phyloP scores from a whole-genome alignment of 2,888 invertebrate genomes.

The Sclerodermus sp. region DNA sequence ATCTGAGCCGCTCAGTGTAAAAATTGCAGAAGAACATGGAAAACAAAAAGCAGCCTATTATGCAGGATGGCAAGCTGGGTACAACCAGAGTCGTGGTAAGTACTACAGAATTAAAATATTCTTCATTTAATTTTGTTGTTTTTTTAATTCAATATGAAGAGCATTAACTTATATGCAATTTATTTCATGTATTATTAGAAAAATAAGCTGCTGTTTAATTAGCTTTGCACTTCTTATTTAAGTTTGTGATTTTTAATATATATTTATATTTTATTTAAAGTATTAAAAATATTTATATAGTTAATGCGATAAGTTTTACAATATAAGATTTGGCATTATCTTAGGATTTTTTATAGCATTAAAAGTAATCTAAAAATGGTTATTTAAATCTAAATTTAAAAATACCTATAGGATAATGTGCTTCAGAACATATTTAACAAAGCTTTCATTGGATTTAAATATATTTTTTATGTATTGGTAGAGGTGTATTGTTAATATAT shows the following conservation, averaged over 20 bases:
- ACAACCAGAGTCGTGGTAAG: slow-evolving; percentile 64
- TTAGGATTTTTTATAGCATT: too few species aligned
- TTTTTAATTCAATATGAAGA: not conserved
- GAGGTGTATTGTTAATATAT: too few species aligned
- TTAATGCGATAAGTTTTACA: too few species aligned
- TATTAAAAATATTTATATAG: too few species aligned
- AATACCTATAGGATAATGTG: too few species aligned
- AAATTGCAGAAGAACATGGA: slow-evolving; percentile 84
- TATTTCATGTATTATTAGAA: not conserved
- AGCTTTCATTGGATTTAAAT: too few species aligned
- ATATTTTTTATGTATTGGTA: too few species aligned
- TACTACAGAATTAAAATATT: slow-evolving; percentile 13
- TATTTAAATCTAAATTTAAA: too few species aligned
- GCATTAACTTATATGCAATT: not conserved
- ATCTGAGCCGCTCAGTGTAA: slow-evolving; percentile 80
- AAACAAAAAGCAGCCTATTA: slow-evolving; percentile 78
- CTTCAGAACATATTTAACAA: too few species aligned
- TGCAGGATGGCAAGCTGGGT: slow-evolving; percentile 71
- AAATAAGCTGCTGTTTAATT: not conserved
- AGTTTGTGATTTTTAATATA: not conserved
- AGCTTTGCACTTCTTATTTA: not conserved
- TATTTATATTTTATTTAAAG: not conserved
- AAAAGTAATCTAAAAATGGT: too few species aligned
- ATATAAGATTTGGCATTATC: too few species aligned
- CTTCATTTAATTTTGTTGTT: slow-evolving; percentile 1